Percentiles rank a stretch among this genome's conserved stretches.
Evolutionary conservation across 1,140 invertebrate genomes (phyloP).

Genomic region (Micrasema minimum): DNA sequence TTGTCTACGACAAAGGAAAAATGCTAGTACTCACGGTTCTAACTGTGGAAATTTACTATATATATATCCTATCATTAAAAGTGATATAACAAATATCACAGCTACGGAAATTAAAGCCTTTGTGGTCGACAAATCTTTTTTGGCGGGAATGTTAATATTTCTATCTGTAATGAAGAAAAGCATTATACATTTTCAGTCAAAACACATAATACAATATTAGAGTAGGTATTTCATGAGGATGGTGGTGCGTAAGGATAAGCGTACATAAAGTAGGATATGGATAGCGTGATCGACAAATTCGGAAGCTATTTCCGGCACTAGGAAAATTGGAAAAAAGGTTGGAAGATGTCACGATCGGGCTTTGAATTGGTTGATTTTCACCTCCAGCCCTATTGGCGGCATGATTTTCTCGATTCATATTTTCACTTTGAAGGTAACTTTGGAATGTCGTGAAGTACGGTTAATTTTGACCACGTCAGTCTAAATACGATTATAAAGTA

Average conservation of each 20-base stretch:
- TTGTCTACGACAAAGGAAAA: too few relatives aligned
- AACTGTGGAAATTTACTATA: conserved; percentile 85
- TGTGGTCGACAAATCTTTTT: conserved; percentile 64
- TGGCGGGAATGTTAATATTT: conserved; percentile 7
- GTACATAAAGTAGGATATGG: conserved; percentile 7
- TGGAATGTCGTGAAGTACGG: conserved; percentile 13
- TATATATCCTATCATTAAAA: conserved; percentile 72
- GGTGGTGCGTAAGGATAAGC: background rate
- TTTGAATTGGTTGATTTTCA: conserved; percentile 39
- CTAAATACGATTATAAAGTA: too few relatives aligned
- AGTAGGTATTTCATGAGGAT: background rate
- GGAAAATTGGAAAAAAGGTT: background rate
- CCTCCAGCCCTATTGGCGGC: conserved; percentile 33
- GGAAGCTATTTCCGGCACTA: background rate
- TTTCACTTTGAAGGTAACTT: background rate
- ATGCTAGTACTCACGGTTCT: conserved; percentile 75
- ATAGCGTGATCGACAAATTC: conserved; percentile 6
- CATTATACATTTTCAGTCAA: background rate
- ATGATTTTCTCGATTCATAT: conserved; percentile 34
- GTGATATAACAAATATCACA: conserved; percentile 74
- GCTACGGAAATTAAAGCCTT: conserved; percentile 68
- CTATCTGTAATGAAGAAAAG: conserved; percentile 11
- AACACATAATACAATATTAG: background rate
- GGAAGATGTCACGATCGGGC: conserved; percentile 35
- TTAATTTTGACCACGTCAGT: too few relatives aligned